Conservation (phyloP, 2,888 invertebrate species). For the Arenicola marina region DNA sequence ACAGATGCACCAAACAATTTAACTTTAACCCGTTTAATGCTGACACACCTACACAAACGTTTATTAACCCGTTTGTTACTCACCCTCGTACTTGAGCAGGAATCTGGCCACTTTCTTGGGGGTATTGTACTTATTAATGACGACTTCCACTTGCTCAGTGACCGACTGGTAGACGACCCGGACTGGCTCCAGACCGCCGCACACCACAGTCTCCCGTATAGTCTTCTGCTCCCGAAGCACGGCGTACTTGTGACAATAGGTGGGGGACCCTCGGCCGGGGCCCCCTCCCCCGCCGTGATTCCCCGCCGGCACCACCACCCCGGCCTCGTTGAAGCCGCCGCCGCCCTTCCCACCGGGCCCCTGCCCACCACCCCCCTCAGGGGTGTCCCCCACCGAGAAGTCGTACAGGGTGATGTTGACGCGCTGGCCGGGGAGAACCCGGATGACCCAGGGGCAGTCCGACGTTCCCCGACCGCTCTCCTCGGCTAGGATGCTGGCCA, state of each 20-base stretch:
- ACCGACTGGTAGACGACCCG: constrained; percentile 17
- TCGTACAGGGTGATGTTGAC: constrained; percentile 3
- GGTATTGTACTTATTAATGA: constrained; percentile 12
- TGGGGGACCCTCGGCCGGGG: neutral
- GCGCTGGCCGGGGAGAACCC: neutral
- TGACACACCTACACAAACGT: no score
- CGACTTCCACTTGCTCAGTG: constrained; percentile 13
- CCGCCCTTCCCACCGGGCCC: no score
- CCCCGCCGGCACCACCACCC: neutral
- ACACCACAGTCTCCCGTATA: constrained; percentile 17
- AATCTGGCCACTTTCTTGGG: constrained; percentile 19
- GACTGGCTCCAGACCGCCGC: constrained; percentile 18
- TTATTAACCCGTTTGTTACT: no score
- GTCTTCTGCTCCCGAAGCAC: neutral
- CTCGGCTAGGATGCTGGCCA: neutral
- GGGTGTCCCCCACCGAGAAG: no score
- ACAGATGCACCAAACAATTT: no score
- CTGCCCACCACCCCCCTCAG: no score
- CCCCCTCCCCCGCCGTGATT: neutral
- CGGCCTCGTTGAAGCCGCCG: neutral
- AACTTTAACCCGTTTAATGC: no score
- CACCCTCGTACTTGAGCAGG: constrained; percentile 23
- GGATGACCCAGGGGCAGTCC: constrained; percentile 4
- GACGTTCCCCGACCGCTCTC: neutral
- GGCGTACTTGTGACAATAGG: constrained; percentile 6